Evolutionary conservation across 2,888 invertebrate species (phyloP).

Genomic region (Cynaeus angustus): DNA sequence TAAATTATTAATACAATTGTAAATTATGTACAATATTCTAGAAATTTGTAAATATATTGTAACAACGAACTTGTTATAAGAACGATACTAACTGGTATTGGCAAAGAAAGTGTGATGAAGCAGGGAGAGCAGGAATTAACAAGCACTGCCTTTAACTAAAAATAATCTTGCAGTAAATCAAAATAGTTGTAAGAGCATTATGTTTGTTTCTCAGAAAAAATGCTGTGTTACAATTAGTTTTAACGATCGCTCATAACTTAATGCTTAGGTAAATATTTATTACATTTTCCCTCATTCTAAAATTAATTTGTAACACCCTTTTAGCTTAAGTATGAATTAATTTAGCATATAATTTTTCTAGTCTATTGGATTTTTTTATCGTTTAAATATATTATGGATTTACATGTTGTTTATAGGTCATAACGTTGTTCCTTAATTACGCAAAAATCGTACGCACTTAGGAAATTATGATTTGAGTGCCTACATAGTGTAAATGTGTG

Average conservation of each 20-base stretch:
- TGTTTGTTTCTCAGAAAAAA: constrained; percentile 57
- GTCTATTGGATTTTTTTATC: constrained; percentile 65
- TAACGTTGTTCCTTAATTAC: constrained; percentile 63
- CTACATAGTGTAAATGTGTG: constrained; percentile 66
- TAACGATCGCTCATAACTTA: constrained; percentile 62
- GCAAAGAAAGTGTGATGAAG: constrained; percentile 26
- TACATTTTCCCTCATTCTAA: constrained; percentile 59
- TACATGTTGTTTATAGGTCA: constrained; percentile 59
- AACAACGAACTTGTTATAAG: constrained; percentile 51
- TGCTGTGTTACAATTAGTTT: constrained; percentile 64
- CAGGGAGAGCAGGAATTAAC: constrained; percentile 43
- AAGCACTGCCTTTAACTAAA: constrained; percentile 49
- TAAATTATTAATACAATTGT: constrained; percentile 56
- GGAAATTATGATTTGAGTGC: constrained; percentile 53
- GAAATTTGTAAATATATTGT: constrained; percentile 50
- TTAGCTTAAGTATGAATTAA: constrained; percentile 60
- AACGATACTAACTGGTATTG: not conserved
- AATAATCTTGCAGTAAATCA: constrained; percentile 51
- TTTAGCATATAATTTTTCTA: constrained; percentile 66
- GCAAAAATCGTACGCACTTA: constrained; percentile 42
- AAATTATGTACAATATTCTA: constrained; percentile 55
- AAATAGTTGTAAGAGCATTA: constrained; percentile 43
- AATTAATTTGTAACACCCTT: constrained; percentile 58
- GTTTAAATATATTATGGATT: constrained; percentile 60
- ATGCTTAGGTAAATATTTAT: constrained; percentile 65